These are phyloP conservation scores for Mythimna albipuncta DNA, from an alignment of 2,888 invertebrate species.

Conservation along the genomic window DNA sequence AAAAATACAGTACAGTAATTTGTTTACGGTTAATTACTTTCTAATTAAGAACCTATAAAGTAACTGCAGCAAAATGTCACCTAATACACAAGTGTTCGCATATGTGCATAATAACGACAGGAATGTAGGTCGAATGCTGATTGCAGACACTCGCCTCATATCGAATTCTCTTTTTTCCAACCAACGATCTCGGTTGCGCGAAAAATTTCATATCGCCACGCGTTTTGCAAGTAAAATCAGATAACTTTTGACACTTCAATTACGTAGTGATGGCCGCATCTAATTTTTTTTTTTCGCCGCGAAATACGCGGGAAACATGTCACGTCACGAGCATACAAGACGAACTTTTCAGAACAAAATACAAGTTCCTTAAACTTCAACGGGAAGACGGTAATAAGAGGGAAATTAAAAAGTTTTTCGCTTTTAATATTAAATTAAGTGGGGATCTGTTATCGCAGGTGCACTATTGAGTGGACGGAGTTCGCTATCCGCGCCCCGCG, in stretches of 20 bases:
- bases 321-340: slow-evolving; percentile 86
- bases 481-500: slow-evolving; percentile 63
- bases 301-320: slow-evolving; percentile 79
- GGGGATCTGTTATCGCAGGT: slow-evolving; percentile 77
- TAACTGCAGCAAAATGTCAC: slow-evolving; percentile 67
- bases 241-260: slow-evolving; percentile 91
- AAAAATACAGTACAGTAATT: not conserved
- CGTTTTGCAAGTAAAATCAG: slow-evolving; percentile 91
- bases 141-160: slow-evolving; percentile 88
- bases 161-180: slow-evolving; percentile 89
- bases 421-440: slow-evolving; percentile 81
- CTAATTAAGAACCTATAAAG: slow-evolving; percentile 65
- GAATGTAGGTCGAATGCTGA: slow-evolving; percentile 89
- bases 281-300: slow-evolving; percentile 80
- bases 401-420: slow-evolving; percentile 84
- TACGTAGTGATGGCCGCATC: slow-evolving; percentile 87
- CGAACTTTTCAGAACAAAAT: slow-evolving; percentile 85
- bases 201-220: slow-evolving; percentile 89
- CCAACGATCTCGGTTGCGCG: slow-evolving; percentile 84
- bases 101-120: slow-evolving; percentile 78
- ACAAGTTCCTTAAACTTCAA: slow-evolving; percentile 77
- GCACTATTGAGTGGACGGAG: slow-evolving; percentile 72
- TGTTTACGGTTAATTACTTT: slow-evolving; percentile 67
- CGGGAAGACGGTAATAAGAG: slow-evolving; percentile 79
- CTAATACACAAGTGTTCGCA: slow-evolving; percentile 72